Percentiles rank a stretch among this genome's conserved stretches.
Evolutionary conservation across 2,888 invertebrate genomes (phyloP).

Genomic region (Acheta domesticus): DNA sequence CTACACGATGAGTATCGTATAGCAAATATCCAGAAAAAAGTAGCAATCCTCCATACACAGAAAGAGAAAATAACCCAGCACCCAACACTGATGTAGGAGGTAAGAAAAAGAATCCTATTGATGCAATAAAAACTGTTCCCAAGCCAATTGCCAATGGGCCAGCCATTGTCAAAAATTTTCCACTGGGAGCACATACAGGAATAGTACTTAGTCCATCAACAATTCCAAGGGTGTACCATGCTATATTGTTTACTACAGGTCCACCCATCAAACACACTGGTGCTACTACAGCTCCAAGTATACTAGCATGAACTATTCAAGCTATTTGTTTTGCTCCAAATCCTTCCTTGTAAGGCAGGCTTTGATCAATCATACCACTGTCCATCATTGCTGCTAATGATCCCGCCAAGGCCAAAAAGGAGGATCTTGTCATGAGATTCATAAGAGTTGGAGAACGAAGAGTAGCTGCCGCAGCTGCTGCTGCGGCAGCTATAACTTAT

Average conservation of each 20-base stretch:
- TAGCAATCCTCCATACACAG: conserved; percentile 91
- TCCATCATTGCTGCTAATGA: conserved; percentile 88
- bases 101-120: conserved; percentile 77
- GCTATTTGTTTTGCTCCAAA: conserved; percentile 80
- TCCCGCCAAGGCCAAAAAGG: conserved; percentile 73
- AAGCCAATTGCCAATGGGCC: conserved; percentile 95
- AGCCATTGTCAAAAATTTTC: conserved; percentile 93
- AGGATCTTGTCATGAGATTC: conserved; percentile 73
- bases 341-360: conserved; percentile 80
- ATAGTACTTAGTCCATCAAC: conserved; percentile 91
- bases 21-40: conserved; percentile 90
- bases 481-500: too few species aligned
- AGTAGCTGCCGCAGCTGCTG: conserved; percentile 76
- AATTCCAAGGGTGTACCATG: conserved; percentile 91
- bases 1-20: conserved; percentile 92
- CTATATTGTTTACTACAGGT: conserved; percentile 82
- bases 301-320: conserved; percentile 80
- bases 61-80: conserved; percentile 86
- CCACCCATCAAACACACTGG: conserved; percentile 91
- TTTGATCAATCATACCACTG: conserved; percentile 74
- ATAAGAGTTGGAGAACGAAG: conserved; percentile 81
- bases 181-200: conserved; percentile 94
- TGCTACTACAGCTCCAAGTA: conserved; percentile 88
- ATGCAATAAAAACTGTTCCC: conserved; percentile 91
- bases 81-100: conserved; percentile 88